Conservation (phyloP, 2,797 vertebrate genomes). For the Bucorvus abyssinicus region DNA sequence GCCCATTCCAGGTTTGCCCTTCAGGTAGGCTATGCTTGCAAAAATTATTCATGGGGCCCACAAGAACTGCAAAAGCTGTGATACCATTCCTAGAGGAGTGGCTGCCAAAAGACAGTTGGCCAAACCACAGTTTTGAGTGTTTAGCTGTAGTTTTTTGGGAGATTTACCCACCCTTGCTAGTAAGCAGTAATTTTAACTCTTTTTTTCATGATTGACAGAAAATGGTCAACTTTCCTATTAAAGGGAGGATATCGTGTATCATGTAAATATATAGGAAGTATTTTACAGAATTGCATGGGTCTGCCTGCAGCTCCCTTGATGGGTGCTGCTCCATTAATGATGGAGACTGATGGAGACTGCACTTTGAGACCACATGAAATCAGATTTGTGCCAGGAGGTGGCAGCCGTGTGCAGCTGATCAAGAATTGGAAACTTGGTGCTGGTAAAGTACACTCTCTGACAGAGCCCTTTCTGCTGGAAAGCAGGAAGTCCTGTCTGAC, state of each 20-base stretch:
- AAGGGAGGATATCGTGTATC: background rate
- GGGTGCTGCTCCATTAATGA: fast-evolving
- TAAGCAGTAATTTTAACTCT: background rate
- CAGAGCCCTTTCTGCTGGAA: background rate
- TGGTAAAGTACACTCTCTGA: fast-evolving
- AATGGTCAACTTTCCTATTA: background rate
- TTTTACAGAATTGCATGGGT: background rate
- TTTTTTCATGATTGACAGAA: background rate
- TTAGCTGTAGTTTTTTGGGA: background rate
- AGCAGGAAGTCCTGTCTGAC: background rate
- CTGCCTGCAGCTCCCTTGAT: background rate
- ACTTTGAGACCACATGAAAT: background rate
- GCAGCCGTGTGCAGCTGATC: background rate
- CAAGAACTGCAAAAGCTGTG: background rate
- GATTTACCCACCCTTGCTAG: background rate
- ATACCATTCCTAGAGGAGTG: background rate
- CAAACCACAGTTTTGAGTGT: background rate
- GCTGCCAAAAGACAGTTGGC: background rate
- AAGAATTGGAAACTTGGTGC: fast-evolving
- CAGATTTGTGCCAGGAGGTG: conserved; percentile 38
- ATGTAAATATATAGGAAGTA: background rate
- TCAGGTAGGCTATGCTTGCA: fast-evolving
- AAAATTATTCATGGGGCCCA: background rate
- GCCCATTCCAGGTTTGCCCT: background rate
- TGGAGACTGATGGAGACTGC: background rate